phyloP scores from a whole-genome alignment of 1,140 invertebrate genomes.

The Macrobrachium nipponense region DNA sequence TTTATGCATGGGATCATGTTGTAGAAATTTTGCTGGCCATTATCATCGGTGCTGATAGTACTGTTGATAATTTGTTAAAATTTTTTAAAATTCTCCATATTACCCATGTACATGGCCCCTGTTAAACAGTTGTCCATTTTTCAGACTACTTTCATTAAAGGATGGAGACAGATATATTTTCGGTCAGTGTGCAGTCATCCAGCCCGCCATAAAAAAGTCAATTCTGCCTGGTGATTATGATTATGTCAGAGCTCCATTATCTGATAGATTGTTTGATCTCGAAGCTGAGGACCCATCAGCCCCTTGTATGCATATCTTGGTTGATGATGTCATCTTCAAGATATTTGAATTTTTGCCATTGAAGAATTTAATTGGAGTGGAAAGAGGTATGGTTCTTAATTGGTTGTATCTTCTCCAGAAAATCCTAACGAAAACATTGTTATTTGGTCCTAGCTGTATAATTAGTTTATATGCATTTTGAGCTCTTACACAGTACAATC shows the following conservation, averaged over 20 bases:
- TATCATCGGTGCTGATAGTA: too few relatives aligned
- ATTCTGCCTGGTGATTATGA: conserved; percentile 33
- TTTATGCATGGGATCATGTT: too few relatives aligned
- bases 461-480: too few relatives aligned
- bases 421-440: too few relatives aligned
- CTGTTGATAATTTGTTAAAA: too few relatives aligned
- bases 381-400: conserved; percentile 14
- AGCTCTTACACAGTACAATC: too few relatives aligned
- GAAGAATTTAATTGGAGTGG: conserved; percentile 4
- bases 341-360: conserved; percentile 29
- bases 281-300: background rate
- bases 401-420: too few relatives aligned
- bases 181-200: conserved; percentile 19
- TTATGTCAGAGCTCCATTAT: conserved; percentile 17
- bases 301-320: conserved; percentile 33
- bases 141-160: conserved; percentile 25
- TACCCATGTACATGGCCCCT: background rate
- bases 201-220: conserved; percentile 27
- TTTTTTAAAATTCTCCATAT: too few relatives aligned
- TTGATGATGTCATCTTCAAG: conserved; percentile 46
- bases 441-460: too few relatives aligned
- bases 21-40: too few relatives aligned
- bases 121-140: background rate
- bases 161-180: conserved; percentile 15
- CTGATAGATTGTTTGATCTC: conserved; percentile 40